Evolutionary conservation across 2,797 vertebrate genomes (phyloP), one percentile per base, ranked within the genome.

Genomic region (Aphelocoma californica): DNA sequence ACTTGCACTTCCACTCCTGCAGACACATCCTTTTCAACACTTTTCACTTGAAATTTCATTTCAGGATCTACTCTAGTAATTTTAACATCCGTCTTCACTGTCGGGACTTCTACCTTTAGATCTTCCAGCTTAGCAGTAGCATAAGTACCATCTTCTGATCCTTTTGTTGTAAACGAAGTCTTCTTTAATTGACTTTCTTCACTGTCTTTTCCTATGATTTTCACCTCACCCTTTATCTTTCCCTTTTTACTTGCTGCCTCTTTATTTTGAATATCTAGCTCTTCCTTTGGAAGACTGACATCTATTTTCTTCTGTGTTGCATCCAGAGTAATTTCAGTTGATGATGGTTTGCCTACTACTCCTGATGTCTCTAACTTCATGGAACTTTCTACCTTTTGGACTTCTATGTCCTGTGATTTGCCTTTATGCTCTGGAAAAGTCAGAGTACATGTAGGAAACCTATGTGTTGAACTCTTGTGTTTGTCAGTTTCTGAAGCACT

Each of bases 1-100:
- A 93, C 96, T 92, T 96, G 85, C 95, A 81, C 85, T 79, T 91
- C 48, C 58, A 74, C 13, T 38, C 44, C 82, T 66, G 91, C 69
- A 88, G 87, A 86, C 71, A 47, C 26, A 40, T 92, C 81, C 71
- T 92, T 93, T 89, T 95, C 96, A 91, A 95, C 64, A 67, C 32
- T 87, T 94, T 92, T 77, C 56, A 90, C 81, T 48, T 89, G 90
- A 86, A 87, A 93, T 92, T 96, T 93, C 42, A 88, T 96, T 95
- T 96, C 96, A 92, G 96, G 94, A 77, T 95, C 96, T 92, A 95
- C 44, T 81, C 7, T 80, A 64, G 60, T 65, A 88, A 95, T 87
- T 85, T 92, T 90, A 84, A 92, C 77, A 58, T 93, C 75, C 0
- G 29, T 86, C 58, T 78, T 94, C 40, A 92, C 12, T 72, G 29